Evolutionary conservation across 2,113 vertebrate genomes (phyloP), one percentile per base, ranked within the genome.

Genomic region (Ciconia stormi): DNA sequence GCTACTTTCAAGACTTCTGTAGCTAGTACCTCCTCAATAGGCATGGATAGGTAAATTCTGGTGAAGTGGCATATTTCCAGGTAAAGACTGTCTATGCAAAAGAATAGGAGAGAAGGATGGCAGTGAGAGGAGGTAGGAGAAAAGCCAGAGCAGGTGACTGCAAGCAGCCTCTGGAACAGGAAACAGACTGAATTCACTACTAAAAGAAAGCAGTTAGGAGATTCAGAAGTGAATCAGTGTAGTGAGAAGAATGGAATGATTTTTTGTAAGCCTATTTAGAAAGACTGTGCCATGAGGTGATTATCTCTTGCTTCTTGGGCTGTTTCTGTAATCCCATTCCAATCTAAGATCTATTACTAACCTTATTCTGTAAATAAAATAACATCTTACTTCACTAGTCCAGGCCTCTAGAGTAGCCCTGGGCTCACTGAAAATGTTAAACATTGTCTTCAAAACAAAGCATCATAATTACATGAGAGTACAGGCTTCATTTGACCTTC

Each of bases 401-500:
- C 26, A 65, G 13, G 13, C 49, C 13, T 55, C 46, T 49, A 7
- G 12, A 38, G 42, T 23, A 49, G 32, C 49, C 27, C 46, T 40
- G 38, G 17, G 12, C 55, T 92, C n/a, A 25, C 15, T 71, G 63
- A 74, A 71, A 71, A 70, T 11, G 29, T 34, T 42, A 42, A 83
- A 26, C 5, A 5, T 9, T 27, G 6, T 34, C 47, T 66, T 92
- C n/a, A 55, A 74, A 92, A 13, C 36, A 55, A 34, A 90, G 21
- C 17, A 4, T 13, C 16, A 4, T 7, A 15, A 32, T 30, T 25
- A 38, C 13, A 13, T 0, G 1, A 56, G 59, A 44, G 52, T 8
- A 44, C 0, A 6, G 10, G 38, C 18, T 93, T 55, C 36, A 19
- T 56, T 44, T 34, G 56, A 20, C 44, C 30, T 62, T 73, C 38